Base-by-base conservation (phyloP, 2,888 invertebrate genomes). In the Osmoderma eremita region DNA sequence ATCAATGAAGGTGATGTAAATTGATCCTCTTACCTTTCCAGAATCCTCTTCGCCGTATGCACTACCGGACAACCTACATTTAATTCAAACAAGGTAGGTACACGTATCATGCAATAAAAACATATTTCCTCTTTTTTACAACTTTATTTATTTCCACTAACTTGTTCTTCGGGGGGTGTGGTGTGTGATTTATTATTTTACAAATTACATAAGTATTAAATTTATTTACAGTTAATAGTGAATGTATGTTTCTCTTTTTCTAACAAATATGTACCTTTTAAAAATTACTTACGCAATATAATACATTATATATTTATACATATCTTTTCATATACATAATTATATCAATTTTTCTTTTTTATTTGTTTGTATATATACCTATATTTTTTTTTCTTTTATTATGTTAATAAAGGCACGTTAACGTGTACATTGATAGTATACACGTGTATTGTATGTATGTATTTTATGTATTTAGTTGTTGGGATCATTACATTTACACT, bases 381-480 rank as follows among this genome's bases (percentile, higher is more conserved):
- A 18, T 48, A 5, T 17, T 45, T 45, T 30, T 30, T 45, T 61
- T 15, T 15, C 8, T 45, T 2, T 42, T 13, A 30, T 4, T 61
- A 61, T 41, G 8, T 15, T 45, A 10, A 8, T 41, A 45, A 64
- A 64, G 63, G 63, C 63, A 64, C 63, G 45, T 39, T 39, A 41
- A 64, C 63, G 36, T 64, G 63, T 64, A 53, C 63, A 18, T 51
- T 51, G 53, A 64, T 64, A 10, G 5, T 17, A 53, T 42, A 64
- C 63, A 51, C 24, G 58, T 61, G 6, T n/a, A n/a, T n/a, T 38
- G 30, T 61, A 45, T 20, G 20, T 20, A 12, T 4, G 3, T 24
- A 24, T 24, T 8, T 4, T 30, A 30, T 4, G 10, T 4, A 30
- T 2, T 5, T 30, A n/a, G n/a, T n/a, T n/a, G n/a, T n/a, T n/a